Percentiles rank a stretch among this genome's conserved stretches.
These are phyloP conservation scores for Argynnis bischoffii DNA, from an alignment of 2,888 invertebrate genomes.

Conservation along the genomic window DNA sequence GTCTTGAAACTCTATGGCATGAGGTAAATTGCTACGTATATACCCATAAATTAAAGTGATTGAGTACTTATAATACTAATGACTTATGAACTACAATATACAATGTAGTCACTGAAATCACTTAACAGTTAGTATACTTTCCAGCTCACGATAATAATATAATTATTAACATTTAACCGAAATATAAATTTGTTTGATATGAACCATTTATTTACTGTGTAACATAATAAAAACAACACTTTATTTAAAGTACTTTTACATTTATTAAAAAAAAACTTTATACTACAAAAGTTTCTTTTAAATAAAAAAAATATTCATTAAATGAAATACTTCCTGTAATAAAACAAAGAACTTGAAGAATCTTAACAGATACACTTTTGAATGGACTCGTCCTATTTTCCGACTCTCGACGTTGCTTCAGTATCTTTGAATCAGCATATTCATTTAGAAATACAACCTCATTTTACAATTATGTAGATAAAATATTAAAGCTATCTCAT, in stretches of 20 bases:
- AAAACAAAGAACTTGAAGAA: constrained; percentile 39
- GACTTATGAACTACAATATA: no score
- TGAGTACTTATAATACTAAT: no score
- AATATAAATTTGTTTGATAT: not conserved
- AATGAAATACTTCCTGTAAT: constrained; percentile 25
- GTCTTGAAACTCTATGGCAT: no score
- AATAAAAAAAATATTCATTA: constrained; percentile 7
- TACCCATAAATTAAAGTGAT: no score
- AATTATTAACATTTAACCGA: no score
- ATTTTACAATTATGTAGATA: constrained; percentile 15
- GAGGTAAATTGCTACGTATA: no score
- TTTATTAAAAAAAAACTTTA: not conserved
- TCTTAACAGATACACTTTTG: constrained; percentile 54
- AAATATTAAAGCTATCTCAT: no score
- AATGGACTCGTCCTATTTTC: constrained; percentile 58
- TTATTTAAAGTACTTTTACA: not conserved
- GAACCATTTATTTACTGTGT: not conserved
- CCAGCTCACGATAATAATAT: no score
- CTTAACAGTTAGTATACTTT: no score
- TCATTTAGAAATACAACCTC: constrained; percentile 44
- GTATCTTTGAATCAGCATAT: constrained; percentile 45
- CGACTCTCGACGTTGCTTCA: constrained; percentile 45
- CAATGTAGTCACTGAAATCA: no score
- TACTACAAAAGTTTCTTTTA: not conserved
- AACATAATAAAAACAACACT: not conserved